These are phyloP conservation scores for Odocoileus hemionus DNA, from an alignment of 2,113 vertebrate genomes.

Conservation along the genomic window DNA sequence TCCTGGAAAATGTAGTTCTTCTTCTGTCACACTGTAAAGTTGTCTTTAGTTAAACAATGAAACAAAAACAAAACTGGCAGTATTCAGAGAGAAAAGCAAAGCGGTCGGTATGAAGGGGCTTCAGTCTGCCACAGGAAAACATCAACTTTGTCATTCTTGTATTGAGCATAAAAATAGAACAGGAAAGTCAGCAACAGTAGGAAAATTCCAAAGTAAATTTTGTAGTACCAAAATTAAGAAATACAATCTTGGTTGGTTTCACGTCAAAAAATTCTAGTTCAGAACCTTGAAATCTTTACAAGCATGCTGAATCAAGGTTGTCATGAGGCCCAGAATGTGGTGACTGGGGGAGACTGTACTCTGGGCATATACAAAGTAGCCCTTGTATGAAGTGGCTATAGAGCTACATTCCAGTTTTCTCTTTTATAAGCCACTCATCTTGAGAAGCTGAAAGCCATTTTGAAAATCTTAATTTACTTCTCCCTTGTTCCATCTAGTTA, in stretches of 20 bases:
- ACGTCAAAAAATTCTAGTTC: neutral
- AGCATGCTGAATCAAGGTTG: neutral
- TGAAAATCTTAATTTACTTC: slow-evolving; percentile 44
- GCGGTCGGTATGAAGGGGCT: neutral
- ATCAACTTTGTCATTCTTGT: neutral
- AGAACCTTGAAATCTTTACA: slow-evolving; percentile 9
- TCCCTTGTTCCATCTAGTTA: slow-evolving; percentile 25
- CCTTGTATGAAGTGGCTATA: neutral
- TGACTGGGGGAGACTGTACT: neutral
- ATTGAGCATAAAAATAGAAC: slow-evolving; percentile 25
- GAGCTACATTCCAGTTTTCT: neutral
- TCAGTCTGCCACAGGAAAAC: neutral
- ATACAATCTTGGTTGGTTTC: neutral
- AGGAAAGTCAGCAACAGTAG: slow-evolving; percentile 18
- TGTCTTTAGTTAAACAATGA: slow-evolving; percentile 37
- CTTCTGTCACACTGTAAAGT: slow-evolving; percentile 17
- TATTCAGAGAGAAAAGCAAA: slow-evolving; percentile 33
- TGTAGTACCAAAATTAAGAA: slow-evolving; percentile 37
- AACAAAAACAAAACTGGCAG: slow-evolving; percentile 34
- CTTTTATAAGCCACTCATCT: slow-evolving; percentile 36
- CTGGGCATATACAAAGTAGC: neutral
- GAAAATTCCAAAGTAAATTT: slow-evolving; percentile 31
- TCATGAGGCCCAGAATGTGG: neutral
- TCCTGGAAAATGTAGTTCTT: slow-evolving; percentile 27
- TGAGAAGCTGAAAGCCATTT: slow-evolving; percentile 25